Conservation (phyloP, 2,113 vertebrate genomes). For the Laterallus jamaicensis region DNA sequence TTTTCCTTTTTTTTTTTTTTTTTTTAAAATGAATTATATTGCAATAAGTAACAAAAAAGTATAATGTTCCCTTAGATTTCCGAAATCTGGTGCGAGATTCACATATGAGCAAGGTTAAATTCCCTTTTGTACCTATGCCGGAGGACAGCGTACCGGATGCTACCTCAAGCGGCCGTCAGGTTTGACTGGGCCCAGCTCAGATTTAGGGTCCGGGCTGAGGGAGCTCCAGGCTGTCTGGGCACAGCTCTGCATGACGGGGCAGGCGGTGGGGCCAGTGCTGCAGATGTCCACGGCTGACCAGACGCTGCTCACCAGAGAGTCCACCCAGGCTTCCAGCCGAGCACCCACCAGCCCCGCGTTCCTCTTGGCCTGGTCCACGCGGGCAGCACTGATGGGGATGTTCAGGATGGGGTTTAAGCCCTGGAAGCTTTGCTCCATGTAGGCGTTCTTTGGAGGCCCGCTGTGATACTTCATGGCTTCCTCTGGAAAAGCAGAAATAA, state of each 20-base stretch:
- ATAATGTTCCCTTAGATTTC: conserved; percentile 13
- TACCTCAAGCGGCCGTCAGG: conserved; percentile 94
- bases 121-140: conserved; percentile 39
- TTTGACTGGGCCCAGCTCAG: conserved; percentile 85
- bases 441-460: conserved; percentile 90
- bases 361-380: conserved; percentile 85
- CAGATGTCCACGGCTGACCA: conserved; percentile 94
- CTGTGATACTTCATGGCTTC: conserved; percentile 87
- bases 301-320: conserved; percentile 82
- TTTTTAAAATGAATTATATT: background rate
- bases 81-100: background rate
- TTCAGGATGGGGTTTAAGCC: conserved; percentile 93
- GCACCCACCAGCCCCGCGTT: conserved; percentile 82
- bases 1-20: background rate
- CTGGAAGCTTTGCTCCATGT: conserved; percentile 99
- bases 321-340: conserved; percentile 89
- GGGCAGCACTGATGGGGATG: conserved; percentile 84
- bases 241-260: conserved; percentile 91
- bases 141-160: conserved; percentile 63
- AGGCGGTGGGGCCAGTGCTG: conserved; percentile 80
- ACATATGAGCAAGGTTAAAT: conserved; percentile 41
- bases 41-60: conserved; percentile 8
- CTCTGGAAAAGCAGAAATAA: conserved; percentile 77
- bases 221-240: conserved; percentile 94
- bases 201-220: conserved; percentile 94